Evolutionary conservation across 92 coral and sea anemone species (phyloP).

Genomic region (Epizoanthus fatuus): DNA sequence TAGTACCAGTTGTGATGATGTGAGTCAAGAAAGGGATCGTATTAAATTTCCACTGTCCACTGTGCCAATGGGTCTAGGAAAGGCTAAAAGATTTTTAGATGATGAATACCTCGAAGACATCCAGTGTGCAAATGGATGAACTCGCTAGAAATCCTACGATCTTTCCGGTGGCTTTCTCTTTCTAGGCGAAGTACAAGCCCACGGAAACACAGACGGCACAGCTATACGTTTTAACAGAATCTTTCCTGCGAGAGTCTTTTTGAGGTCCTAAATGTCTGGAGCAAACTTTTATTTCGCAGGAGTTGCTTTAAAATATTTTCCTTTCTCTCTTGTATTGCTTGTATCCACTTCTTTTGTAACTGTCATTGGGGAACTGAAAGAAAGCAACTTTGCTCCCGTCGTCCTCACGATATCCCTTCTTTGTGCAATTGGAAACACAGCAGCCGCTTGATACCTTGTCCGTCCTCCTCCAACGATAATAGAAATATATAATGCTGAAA

Average conservation of each 20-base stretch:
- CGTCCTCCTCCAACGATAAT: no score
- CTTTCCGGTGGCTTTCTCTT: slow-evolving; percentile 64
- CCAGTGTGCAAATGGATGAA: no score
- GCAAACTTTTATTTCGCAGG: slow-evolving; percentile 59
- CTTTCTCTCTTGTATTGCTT: slow-evolving; percentile 74
- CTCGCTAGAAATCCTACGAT: no score
- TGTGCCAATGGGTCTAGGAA: no score
- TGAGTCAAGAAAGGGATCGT: no score
- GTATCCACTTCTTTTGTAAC: slow-evolving; percentile 63
- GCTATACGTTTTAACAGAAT: slow-evolving; percentile 48
- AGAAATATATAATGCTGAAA: no score
- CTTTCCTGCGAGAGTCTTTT: slow-evolving; percentile 71
- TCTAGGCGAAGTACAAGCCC: slow-evolving; percentile 72
- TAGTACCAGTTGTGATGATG: no score
- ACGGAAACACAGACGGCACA: slow-evolving; percentile 74
- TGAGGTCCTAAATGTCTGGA: slow-evolving; percentile 79
- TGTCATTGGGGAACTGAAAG: slow-evolving; percentile 64
- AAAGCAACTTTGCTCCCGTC: slow-evolving; percentile 53
- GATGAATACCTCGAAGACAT: no score
- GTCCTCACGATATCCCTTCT: slow-evolving; percentile 25
- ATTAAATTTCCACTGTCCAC: no score
- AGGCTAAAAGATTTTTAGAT: no score
- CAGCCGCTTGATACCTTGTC: neutral
- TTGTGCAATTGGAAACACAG: slow-evolving; percentile 12
- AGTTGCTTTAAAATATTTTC: slow-evolving; percentile 53